A percentile compares a stretch with the other conserved stretches of the same genome.
phyloP scores from a whole-genome alignment of 2,113 vertebrate genomes.

The Toxotes chatareus region DNA sequence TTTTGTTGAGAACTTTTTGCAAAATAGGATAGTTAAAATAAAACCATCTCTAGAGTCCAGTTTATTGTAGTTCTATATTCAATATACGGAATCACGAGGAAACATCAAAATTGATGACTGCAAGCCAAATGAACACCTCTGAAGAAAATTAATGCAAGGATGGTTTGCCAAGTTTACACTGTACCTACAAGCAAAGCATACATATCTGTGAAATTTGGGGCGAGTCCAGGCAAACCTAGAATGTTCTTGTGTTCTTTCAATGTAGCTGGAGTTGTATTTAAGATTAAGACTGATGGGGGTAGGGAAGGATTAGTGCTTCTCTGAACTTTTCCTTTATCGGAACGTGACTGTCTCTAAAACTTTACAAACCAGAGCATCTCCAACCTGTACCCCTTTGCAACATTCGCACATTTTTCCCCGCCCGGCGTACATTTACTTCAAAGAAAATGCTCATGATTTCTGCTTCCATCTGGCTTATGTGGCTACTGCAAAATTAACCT shows the following conservation, averaged over 20 bases:
- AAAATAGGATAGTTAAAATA: conserved; percentile 78
- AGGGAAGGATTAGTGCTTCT: conserved; percentile 72
- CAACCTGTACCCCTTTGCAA: conserved; percentile 54
- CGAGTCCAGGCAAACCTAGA: conserved; percentile 75
- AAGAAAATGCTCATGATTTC: conserved; percentile 72
- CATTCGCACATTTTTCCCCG: conserved; percentile 62
- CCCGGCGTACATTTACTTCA: conserved; percentile 59
- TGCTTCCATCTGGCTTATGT: conserved; percentile 77
- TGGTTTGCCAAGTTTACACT: conserved; percentile 82
- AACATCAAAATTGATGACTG: conserved; percentile 75
- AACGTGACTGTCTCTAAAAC: conserved; percentile 71
- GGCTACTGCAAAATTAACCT: conserved; percentile 71
- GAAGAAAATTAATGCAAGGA: conserved; percentile 73
- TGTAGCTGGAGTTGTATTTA: conserved; percentile 81
- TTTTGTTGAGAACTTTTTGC: conserved; percentile 83
- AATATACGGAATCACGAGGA: conserved; percentile 73
- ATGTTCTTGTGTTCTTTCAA: conserved; percentile 73
- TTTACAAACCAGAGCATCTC: conserved; percentile 70
- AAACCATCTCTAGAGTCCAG: conserved; percentile 80
- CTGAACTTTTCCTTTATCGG: conserved; percentile 65
- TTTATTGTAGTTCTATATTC: conserved; percentile 82
- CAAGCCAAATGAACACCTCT: conserved; percentile 79
- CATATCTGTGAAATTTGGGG: conserved; percentile 75
- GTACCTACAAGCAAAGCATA: conserved; percentile 76
- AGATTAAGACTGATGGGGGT: conserved; percentile 74